Base-by-base conservation (phyloP, 2,113 vertebrate genomes). In the Carassius carassius region DNA sequence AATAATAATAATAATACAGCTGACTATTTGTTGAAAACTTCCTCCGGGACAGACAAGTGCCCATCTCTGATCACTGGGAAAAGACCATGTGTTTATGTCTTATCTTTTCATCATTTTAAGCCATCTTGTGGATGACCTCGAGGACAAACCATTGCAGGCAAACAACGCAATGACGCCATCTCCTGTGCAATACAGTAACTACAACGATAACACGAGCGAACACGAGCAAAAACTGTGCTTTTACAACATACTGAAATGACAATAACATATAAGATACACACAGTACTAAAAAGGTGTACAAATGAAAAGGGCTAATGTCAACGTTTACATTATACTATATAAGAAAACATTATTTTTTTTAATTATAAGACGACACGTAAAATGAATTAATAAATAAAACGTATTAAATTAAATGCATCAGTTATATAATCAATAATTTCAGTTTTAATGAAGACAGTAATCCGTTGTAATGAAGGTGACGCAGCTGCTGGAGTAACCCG, bases 401-500 rank as follows among this genome's bases (percentile, higher is more conserved):
- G 14, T n/a, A 37, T 5, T 41, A 12, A 70, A 70, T 12, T 1
- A 21, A 72, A 72, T 5, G 17, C 0, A n/a, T 1, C 35, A 41
- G 69, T 47, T 37, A 29, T 29, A 29, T 29, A 29, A 29, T 8
- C 41, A 10, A 44, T 44, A 2, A 44, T 44, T 44, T 44, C 41
- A 44, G 41, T 44, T 10, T 44, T 44, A 10, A 11, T 44, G 2
- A 44, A 44, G 41, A 41, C 41, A 41, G n/a, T n/a, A n/a, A n/a
- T 1, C 5, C 25, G 78, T 29, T 19, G 60, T 35, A 9, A 65
- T 51, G 4, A 12, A 19, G 8, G 23, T 37, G 56, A 65, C 58
- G 32, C 23, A 25, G 0, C 29, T 4, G 51, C 25, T 13, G 63
- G 82, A 54, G 85, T 89, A 85, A 89, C 65, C 84, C 88, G 89